phyloP scores from a whole-genome alignment of 2,888 invertebrate genomes.

The Caenorhabditis virilis region DNA sequence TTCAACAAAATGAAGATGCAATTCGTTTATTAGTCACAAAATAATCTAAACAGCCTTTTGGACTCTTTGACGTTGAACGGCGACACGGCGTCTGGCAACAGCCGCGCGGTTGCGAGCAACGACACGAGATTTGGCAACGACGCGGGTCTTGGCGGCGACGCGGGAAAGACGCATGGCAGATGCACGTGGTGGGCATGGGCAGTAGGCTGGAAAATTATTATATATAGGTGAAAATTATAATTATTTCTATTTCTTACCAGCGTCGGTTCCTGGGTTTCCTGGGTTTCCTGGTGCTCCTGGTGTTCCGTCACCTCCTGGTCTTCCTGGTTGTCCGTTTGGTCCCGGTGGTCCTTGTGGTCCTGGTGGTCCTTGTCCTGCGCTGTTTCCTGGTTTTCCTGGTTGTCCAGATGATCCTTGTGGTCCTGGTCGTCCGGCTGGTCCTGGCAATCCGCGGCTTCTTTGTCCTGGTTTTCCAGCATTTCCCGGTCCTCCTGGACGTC shows the following conservation, averaged over 20 bases:
- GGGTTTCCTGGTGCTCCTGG: conserved; percentile 16
- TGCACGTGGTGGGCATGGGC: conserved; percentile 33
- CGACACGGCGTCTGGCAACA: background rate
- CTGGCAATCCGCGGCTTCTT: conserved; percentile 22
- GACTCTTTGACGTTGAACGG: too few species aligned
- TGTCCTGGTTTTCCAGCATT: conserved; percentile 14
- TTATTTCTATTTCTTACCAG: conserved; percentile 1
- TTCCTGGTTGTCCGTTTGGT: too few species aligned
- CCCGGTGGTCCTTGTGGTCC: too few species aligned
- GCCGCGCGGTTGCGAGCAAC: conserved; percentile 14
- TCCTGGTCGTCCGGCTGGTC: too few species aligned
- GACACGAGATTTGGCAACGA: conserved; percentile 12
- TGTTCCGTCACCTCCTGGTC: conserved; percentile 42
- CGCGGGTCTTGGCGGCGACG: conserved; percentile 12
- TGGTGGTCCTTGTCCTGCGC: conserved; percentile 44
- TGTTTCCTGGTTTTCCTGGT: conserved; percentile 46
- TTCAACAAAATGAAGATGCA: too few species aligned
- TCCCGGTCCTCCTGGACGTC: conserved; percentile 32
- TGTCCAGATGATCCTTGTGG: too few species aligned
- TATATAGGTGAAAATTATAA: background rate
- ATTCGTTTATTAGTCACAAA: too few species aligned
- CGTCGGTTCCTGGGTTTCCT: conserved; percentile 19
- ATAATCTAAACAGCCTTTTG: too few species aligned
- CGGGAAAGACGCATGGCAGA: conserved; percentile 17
- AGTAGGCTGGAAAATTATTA: conserved; percentile 24